Conservation (phyloP, 1,140 invertebrate genomes). For the Tetragnatha versicolor region DNA sequence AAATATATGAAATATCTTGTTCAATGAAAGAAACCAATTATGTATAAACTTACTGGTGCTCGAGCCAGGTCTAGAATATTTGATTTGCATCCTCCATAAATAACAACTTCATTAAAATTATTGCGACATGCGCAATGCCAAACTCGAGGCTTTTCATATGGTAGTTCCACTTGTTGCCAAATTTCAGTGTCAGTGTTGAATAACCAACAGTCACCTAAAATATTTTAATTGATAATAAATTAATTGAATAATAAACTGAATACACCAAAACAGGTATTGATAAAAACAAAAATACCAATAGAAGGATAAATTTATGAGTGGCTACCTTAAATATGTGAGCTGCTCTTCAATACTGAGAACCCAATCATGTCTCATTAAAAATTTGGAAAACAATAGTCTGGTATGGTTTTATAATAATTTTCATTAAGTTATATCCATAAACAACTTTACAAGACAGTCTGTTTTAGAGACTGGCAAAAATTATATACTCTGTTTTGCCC, state of each 20-base stretch:
- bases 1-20: neutral
- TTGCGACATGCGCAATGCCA: slow-evolving; percentile 56
- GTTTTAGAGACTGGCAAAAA: no score
- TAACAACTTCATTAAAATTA: slow-evolving; percentile 54
- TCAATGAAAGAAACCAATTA: neutral
- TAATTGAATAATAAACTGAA: neutral
- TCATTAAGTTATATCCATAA: no score
- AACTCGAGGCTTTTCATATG: slow-evolving; percentile 54
- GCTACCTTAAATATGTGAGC: neutral
- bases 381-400: neutral
- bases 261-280: neutral
- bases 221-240: no score
- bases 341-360: neutral
- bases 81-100: slow-evolving; percentile 56
- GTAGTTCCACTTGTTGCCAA: slow-evolving; percentile 51
- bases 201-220: slow-evolving; percentile 57
- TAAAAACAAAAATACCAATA: neutral
- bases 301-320: neutral
- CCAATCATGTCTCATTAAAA: neutral
- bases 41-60: slow-evolving; percentile 30
- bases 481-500: no score
- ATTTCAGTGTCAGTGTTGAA: slow-evolving; percentile 26
- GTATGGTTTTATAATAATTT: no score
- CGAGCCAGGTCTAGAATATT: slow-evolving; percentile 46
- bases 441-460: no score